A percentile compares a stretch with the other conserved stretches of the same genome.
Evolutionary conservation across 1,140 invertebrate genomes (phyloP).

Genomic region (Pentalonia nigronervosa): DNA sequence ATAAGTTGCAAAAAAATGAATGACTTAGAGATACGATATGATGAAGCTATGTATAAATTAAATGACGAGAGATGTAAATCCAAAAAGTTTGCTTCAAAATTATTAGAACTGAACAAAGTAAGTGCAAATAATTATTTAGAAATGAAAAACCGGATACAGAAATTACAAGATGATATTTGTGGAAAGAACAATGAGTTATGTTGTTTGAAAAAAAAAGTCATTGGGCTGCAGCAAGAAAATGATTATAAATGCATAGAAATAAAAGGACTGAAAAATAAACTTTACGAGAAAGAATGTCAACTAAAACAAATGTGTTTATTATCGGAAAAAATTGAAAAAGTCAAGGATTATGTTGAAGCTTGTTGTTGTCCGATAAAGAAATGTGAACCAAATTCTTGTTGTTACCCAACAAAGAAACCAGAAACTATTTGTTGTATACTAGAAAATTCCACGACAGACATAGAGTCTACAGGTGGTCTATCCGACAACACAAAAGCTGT

Average conservation of each 20-base stretch:
- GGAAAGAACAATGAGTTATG: not conserved
- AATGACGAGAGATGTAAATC: not conserved
- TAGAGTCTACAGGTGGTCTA: no score
- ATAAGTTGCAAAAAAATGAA: not conserved
- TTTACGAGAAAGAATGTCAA: not conserved
- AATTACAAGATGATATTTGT: not conserved
- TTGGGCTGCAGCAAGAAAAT: not conserved
- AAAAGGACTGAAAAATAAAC: not conserved
- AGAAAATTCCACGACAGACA: no score
- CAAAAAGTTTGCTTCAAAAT: not conserved
- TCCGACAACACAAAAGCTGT: no score
- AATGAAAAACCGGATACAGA: not conserved
- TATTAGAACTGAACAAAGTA: not conserved
- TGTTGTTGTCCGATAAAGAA: no score
- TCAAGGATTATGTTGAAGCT: no score
- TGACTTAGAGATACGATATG: not conserved
- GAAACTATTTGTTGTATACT: no score
- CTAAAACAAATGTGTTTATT: not conserved
- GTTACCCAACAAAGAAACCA: no score
- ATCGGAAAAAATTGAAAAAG: not conserved
- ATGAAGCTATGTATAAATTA: not conserved
- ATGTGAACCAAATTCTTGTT: no score
- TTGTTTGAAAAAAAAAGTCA: not conserved
- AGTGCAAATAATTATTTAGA: not conserved
- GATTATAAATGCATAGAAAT: not conserved